phyloP scores from a whole-genome alignment of 2,888 invertebrate genomes.

The Congeria kusceri region DNA sequence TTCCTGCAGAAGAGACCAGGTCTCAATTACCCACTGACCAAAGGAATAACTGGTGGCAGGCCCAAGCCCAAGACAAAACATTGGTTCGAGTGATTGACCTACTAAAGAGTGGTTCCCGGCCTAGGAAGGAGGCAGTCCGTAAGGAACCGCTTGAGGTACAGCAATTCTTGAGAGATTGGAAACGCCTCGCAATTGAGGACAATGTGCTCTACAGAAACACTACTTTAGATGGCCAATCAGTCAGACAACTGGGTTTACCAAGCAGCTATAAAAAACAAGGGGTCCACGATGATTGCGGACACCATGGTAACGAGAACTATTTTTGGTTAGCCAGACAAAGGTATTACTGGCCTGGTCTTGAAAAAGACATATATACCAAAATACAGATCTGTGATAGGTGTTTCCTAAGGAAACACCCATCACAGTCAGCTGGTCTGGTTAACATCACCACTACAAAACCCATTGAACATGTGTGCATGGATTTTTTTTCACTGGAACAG shows the following conservation, averaged over 20 bases:
- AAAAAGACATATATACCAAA: too few relatives aligned
- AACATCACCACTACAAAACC: neutral
- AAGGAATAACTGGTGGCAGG: neutral
- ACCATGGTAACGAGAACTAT: neutral
- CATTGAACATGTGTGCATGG: neutral
- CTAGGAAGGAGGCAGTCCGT: neutral
- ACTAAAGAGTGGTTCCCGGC: neutral
- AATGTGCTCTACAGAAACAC: neutral
- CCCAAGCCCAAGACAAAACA: neutral
- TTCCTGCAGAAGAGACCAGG: neutral
- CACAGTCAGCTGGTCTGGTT: neutral
- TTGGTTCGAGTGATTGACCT: neutral
- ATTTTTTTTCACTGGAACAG: neutral
- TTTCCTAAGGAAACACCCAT: too few relatives aligned
- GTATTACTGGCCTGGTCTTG: too few relatives aligned
- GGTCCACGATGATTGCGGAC: neutral
- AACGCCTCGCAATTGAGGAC: neutral
- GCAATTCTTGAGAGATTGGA: slow-evolving; percentile 14
- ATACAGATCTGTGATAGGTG: too few relatives aligned
- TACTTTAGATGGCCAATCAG: neutral
- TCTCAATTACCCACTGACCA: neutral
- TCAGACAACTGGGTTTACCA: neutral
- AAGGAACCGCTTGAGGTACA: neutral
- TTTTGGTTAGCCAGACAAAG: too few relatives aligned
- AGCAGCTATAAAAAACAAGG: neutral